These are phyloP conservation scores for Tapirus indicus DNA, from an alignment of 2,797 vertebrate species.

Conservation along the genomic window DNA sequence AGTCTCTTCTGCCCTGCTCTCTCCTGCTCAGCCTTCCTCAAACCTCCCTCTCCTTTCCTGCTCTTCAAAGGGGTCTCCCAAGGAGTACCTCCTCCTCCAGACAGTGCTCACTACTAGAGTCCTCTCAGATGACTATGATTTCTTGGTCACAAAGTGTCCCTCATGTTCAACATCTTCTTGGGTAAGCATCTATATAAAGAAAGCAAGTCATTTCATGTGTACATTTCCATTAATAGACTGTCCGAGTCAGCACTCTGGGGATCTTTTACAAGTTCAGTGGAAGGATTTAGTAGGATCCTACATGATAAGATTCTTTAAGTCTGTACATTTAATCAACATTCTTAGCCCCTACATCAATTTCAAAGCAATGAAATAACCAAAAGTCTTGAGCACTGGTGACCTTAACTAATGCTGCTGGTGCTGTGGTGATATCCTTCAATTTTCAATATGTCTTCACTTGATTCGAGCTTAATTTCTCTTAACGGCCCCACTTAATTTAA, in stretches of 20 bases:
- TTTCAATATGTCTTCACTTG: background rate
- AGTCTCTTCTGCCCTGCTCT: background rate
- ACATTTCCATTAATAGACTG: background rate
- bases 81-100: background rate
- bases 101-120: background rate
- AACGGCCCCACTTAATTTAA: background rate
- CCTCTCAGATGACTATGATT: background rate
- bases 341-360: background rate
- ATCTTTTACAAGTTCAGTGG: slow-evolving; percentile 2
- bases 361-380: background rate
- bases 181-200: background rate
- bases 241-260: background rate
- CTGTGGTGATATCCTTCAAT: background rate
- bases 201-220: background rate
- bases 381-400: background rate
- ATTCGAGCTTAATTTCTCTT: slow-evolving; percentile 14
- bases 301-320: background rate
- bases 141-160: background rate
- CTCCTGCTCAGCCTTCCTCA: background rate
- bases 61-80: background rate
- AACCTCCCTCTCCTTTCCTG: background rate
- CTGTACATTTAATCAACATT: slow-evolving; percentile 33
- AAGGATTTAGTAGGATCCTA: slow-evolving; percentile 36
- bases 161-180: background rate
- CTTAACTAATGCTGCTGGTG: background rate